phyloP scores from a whole-genome alignment of 2,113 vertebrate species.

The Mastomys natalensis region DNA sequence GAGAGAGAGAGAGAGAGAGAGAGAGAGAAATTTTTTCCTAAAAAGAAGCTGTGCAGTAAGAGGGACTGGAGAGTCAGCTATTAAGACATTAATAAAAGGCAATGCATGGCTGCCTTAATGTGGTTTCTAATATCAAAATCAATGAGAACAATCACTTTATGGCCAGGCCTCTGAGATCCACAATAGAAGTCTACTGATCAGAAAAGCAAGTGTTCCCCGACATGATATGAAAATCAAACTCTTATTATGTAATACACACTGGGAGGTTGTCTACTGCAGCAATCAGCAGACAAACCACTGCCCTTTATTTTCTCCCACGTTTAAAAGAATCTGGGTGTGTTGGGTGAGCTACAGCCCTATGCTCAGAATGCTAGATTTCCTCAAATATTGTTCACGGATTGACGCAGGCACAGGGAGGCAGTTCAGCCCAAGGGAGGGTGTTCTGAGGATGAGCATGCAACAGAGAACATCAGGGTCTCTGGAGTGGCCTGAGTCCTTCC shows the following conservation, averaged over 20 bases:
- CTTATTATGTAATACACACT: not conserved
- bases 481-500: not conserved
- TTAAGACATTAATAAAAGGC: not conserved
- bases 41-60: not conserved
- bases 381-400: not conserved
- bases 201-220: not conserved
- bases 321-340: not conserved
- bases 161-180: not conserved
- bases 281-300: not conserved
- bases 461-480: not conserved
- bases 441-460: not conserved
- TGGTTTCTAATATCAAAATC: not conserved
- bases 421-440: not conserved
- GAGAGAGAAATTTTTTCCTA: not conserved
- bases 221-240: not conserved
- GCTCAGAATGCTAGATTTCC: not conserved
- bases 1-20: not conserved
- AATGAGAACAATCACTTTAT: constrained; percentile 1
- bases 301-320: not conserved
- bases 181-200: not conserved
- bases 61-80: not conserved
- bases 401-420: not conserved
- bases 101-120: not conserved
- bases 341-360: not conserved
- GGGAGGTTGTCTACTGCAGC: not conserved